These are phyloP conservation scores for Eucidaris tribuloides DNA, from an alignment of 35 echinoderm and acorn worm species.

Conservation along the genomic window DNA sequence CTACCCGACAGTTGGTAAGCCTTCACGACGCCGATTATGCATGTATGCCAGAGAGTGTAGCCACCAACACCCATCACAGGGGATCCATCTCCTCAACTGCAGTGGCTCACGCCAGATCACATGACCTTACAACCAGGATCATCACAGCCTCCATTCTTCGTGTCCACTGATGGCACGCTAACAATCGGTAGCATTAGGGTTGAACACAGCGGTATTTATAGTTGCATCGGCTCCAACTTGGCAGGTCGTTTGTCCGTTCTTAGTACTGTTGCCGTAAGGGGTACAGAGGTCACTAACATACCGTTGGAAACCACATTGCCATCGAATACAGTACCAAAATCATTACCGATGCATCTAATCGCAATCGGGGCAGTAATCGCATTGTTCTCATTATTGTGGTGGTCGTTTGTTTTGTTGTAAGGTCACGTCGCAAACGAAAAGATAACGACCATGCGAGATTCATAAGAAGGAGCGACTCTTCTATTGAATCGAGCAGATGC, in stretches of 20 bases:
- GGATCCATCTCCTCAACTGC: not conserved
- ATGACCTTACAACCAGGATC: not conserved
- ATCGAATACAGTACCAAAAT: too few species aligned
- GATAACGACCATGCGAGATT: too few species aligned
- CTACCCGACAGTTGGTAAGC: not conserved
- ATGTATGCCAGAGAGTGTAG: not conserved
- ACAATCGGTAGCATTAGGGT: not conserved
- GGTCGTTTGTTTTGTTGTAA: too few species aligned
- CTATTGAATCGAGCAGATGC: too few species aligned
- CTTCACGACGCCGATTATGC: not conserved
- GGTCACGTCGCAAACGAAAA: too few species aligned
- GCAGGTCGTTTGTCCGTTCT: not conserved
- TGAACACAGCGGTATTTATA: not conserved
- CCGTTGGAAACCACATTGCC: too few species aligned
- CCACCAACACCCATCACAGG: not conserved
- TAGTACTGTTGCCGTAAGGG: not conserved
- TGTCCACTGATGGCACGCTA: not conserved
- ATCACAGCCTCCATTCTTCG: not conserved
- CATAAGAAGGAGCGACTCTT: too few species aligned
- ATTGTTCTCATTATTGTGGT: too few species aligned
- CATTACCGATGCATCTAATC: too few species aligned
- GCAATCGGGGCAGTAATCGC: too few species aligned
- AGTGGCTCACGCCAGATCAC: slow-evolving; percentile 5
- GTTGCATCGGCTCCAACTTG: not conserved
- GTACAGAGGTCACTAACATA: too few species aligned